These are phyloP conservation scores for Odontesthes bonariensis DNA, from an alignment of 2,113 vertebrate genomes.

Conservation along the genomic window DNA sequence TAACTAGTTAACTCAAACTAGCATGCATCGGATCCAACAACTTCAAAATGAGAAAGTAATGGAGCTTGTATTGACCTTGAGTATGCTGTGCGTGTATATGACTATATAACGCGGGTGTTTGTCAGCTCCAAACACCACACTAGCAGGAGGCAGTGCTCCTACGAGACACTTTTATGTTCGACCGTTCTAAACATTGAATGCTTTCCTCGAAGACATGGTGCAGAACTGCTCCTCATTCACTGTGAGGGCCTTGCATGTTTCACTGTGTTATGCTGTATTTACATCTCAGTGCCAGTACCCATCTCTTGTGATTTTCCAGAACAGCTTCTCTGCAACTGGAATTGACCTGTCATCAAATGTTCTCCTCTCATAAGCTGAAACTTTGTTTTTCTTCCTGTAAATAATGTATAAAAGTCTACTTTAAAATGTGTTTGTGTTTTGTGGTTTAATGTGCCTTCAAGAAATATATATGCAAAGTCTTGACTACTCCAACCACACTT, in stretches of 20 bases:
- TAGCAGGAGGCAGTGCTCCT: slow-evolving; percentile 20
- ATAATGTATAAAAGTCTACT: slow-evolving; percentile 71
- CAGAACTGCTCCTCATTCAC: slow-evolving; percentile 43
- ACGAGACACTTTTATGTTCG: slow-evolving; percentile 23
- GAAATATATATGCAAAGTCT: slow-evolving; percentile 7
- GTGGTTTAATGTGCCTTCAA: slow-evolving; percentile 21
- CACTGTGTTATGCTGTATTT: slow-evolving; percentile 49
- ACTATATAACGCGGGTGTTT: slow-evolving; percentile 36
- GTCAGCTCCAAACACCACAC: slow-evolving; percentile 19
- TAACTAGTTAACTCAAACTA: background rate
- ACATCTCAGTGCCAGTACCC: slow-evolving; percentile 38
- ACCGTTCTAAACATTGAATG: slow-evolving; percentile 34
- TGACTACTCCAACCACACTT: background rate
- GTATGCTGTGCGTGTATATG: slow-evolving; percentile 19
- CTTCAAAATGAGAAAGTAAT: slow-evolving; percentile 11
- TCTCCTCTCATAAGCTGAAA: slow-evolving; percentile 31
- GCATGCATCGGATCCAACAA: slow-evolving; percentile 19
- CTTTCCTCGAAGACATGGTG: slow-evolving; percentile 40
- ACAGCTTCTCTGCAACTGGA: slow-evolving; percentile 39
- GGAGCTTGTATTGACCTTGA: slow-evolving; percentile 6
- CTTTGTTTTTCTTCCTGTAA: slow-evolving; percentile 49
- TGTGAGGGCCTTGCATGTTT: slow-evolving; percentile 22
- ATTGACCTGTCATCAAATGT: slow-evolving; percentile 44
- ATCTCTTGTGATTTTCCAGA: slow-evolving; percentile 56
- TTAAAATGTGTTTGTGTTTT: slow-evolving; percentile 42